Percentiles rank a stretch among this genome's conserved stretches.
Conservation (phyloP, 2,888 invertebrate genomes). For the Trilocha varians region DNA sequence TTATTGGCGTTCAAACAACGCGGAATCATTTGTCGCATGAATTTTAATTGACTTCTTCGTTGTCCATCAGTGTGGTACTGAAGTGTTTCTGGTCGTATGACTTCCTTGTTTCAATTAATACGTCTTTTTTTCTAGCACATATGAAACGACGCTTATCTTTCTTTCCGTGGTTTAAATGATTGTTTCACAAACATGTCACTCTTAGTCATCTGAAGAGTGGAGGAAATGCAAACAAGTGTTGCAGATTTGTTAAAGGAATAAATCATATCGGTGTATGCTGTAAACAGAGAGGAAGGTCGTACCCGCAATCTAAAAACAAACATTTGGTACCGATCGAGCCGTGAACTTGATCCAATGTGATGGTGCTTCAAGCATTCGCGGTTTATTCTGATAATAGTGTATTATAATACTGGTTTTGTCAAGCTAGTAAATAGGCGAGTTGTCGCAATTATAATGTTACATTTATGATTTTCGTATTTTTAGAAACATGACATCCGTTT, state of each 20-base stretch:
- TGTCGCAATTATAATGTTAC: too few species aligned
- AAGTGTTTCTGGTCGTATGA: slow-evolving; percentile 7
- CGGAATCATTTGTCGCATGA: slow-evolving; percentile 21
- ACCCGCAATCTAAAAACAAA: neutral
- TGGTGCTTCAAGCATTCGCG: too few species aligned
- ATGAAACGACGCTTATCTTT: too few species aligned
- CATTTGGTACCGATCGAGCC: neutral
- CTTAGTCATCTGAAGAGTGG: slow-evolving; percentile 2
- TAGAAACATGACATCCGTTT: too few species aligned
- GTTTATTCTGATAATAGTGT: too few species aligned
- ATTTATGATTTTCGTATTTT: too few species aligned
- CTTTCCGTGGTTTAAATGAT: too few species aligned
- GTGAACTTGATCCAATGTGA: neutral
- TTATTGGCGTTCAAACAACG: slow-evolving; percentile 18
- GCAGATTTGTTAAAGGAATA: slow-evolving; percentile 30
- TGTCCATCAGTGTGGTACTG: slow-evolving; percentile 7
- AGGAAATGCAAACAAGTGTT: neutral
- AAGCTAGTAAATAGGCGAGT: too few species aligned
- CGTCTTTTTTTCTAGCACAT: neutral
- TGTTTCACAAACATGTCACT: slow-evolving; percentile 1
- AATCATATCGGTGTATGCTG: slow-evolving; percentile 30
- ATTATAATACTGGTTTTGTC: too few species aligned
- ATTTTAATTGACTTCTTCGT: slow-evolving; percentile 23
- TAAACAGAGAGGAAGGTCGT: slow-evolving; percentile 30
- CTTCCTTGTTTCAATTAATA: slow-evolving; percentile 2